These are phyloP conservation scores for Strigamia maritima DNA, from an alignment of 2,888 invertebrate species.

Conservation along the genomic window DNA sequence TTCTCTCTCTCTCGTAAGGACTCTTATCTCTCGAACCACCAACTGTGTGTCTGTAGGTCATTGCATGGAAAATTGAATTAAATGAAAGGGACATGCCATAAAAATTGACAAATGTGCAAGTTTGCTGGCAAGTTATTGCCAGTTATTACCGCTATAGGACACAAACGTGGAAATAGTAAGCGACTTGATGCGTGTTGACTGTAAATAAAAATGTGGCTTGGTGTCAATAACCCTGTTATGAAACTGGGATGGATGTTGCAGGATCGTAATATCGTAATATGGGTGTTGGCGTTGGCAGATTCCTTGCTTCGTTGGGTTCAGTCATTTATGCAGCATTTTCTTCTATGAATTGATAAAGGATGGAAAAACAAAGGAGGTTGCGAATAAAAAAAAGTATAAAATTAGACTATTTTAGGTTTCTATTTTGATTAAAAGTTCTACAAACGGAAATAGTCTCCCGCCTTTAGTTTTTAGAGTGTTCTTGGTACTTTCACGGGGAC, in stretches of 20 bases:
- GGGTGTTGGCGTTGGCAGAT: background rate
- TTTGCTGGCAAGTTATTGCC: constrained; percentile 37
- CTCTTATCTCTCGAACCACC: constrained; percentile 17
- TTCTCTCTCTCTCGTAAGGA: background rate
- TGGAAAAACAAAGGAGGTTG: no score
- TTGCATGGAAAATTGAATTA: constrained; percentile 38
- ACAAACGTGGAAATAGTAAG: constrained; percentile 12
- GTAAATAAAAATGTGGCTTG: constrained; percentile 7
- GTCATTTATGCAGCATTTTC: background rate
- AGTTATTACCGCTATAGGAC: constrained; percentile 20
- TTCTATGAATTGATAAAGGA: no score
- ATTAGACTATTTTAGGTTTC: no score
- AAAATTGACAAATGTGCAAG: constrained; percentile 38
- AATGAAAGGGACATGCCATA: constrained; percentile 29
- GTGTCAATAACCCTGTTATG: background rate
- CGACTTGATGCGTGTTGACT: constrained; percentile 12
- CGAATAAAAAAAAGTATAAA: no score
- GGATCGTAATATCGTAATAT: background rate
- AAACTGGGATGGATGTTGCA: background rate
- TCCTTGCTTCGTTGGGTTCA: background rate
- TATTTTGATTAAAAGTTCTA: no score
- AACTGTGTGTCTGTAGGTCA: constrained; percentile 18
- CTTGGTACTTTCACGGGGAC: no score
- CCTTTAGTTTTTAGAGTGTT: no score
- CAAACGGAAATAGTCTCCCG: no score